These are phyloP conservation scores for Phyllotis vaccarum DNA, from an alignment of 2,797 vertebrate genomes.

Conservation along the genomic window DNA sequence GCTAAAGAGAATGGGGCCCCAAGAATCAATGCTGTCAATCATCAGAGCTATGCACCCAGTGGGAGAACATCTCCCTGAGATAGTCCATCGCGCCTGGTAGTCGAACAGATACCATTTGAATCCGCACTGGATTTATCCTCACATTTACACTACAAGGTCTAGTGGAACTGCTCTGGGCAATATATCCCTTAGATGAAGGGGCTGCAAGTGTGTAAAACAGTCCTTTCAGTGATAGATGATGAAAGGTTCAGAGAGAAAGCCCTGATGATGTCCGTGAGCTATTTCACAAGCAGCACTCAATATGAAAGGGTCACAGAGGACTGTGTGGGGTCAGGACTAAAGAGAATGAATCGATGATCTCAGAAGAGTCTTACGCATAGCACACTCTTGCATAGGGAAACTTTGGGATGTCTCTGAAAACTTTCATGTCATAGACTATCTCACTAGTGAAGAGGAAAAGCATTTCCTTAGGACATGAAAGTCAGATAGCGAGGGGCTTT, in stretches of 20 bases:
- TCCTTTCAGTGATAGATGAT: neutral
- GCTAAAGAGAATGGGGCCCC: neutral
- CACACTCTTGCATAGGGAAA: neutral
- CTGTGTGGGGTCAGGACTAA: too few relatives aligned
- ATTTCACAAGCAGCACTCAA: neutral
- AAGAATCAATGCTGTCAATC: fast-evolving
- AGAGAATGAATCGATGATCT: too few relatives aligned
- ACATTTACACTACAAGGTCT: neutral
- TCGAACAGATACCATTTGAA: neutral
- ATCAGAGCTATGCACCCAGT: fast-evolving
- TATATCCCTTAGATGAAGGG: neutral
- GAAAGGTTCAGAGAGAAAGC: neutral
- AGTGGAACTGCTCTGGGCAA: neutral
- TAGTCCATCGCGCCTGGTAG: neutral
- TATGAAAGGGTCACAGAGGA: too few relatives aligned
- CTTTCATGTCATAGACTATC: neutral
- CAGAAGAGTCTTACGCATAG: too few relatives aligned
- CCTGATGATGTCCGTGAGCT: neutral
- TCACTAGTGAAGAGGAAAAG: neutral
- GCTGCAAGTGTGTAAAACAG: neutral
- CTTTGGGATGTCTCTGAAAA: neutral
- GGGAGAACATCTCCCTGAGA: neutral
- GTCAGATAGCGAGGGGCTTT: neutral
- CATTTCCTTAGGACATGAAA: neutral
- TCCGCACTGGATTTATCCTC: neutral